phyloP scores from a whole-genome alignment of 2,888 invertebrate genomes.

The Cheilosia variabilis region DNA sequence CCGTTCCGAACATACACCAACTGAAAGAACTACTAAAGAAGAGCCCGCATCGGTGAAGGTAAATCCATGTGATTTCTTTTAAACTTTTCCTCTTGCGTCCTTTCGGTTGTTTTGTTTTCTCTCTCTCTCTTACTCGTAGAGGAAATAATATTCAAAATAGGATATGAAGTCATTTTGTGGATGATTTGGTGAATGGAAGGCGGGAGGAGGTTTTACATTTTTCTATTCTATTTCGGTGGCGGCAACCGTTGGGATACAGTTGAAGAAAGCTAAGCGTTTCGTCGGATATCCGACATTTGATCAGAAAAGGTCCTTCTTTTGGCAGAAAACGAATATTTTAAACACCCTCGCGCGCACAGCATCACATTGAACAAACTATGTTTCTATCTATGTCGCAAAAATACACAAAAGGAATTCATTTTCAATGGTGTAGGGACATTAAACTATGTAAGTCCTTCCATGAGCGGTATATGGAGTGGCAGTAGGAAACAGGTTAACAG shows the following conservation, averaged over 20 bases:
- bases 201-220: neutral
- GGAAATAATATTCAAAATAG: constrained; percentile 74
- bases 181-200: constrained; percentile 58
- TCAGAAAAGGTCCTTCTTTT: constrained; percentile 56
- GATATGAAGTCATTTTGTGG: constrained; percentile 75
- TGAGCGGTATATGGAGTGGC: constrained; percentile 16
- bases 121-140: constrained; percentile 25
- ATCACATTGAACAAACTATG: constrained; percentile 27
- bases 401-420: constrained; percentile 66
- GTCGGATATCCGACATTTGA: constrained; percentile 73
- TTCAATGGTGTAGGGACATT: constrained; percentile 67
- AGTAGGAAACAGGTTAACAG: constrained; percentile 51
- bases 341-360: constrained; percentile 20
- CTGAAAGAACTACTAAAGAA: constrained; percentile 19
- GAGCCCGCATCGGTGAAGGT: constrained; percentile 44
- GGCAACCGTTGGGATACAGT: constrained; percentile 58
- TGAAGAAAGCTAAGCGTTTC: constrained; percentile 67
- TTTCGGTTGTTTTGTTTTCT: neutral
- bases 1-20: constrained; percentile 3
- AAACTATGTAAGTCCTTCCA: constrained; percentile 59
- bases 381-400: constrained; percentile 6
- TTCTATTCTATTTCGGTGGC: neutral
- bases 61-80: constrained; percentile 60
- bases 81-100: constrained; percentile 19
- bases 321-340: constrained; percentile 46